Conservation (phyloP, 2,888 invertebrate species). For the Phortica okadai region DNA sequence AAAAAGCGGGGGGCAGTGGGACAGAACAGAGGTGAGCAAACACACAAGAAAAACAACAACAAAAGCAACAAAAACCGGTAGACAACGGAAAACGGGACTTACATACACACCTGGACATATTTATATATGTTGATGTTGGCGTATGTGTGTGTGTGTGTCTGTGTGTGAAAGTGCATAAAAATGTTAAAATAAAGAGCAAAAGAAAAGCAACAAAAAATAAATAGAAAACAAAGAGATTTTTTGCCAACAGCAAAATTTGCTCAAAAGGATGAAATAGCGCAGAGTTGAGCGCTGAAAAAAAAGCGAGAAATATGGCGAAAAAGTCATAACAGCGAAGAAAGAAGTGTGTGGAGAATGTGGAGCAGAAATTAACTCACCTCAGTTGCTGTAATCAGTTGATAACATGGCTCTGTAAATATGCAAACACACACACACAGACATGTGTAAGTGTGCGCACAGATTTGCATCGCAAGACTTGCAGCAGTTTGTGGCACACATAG, state of each 20-base stretch:
- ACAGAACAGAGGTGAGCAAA: slow-evolving; percentile 43
- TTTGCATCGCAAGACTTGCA: slow-evolving; percentile 11
- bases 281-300: background rate
- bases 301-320: background rate
- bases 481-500: background rate
- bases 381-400: slow-evolving; percentile 50
- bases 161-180: slow-evolving; percentile 48
- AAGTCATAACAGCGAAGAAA: slow-evolving; percentile 7
- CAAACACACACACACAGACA: slow-evolving; percentile 6
- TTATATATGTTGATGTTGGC: slow-evolving; percentile 1
- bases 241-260: slow-evolving; percentile 49
- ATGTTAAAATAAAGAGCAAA: slow-evolving; percentile 44
- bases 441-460: background rate
- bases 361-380: slow-evolving; percentile 50
- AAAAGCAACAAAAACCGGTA: slow-evolving; percentile 47
- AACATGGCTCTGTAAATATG: slow-evolving; percentile 34
- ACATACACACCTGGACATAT: background rate
- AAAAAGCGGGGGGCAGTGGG: background rate
- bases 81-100: slow-evolving; percentile 32
- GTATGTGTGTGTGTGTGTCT: slow-evolving; percentile 32
- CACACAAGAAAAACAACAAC: slow-evolving; percentile 38
- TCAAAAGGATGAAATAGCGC: background rate
- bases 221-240: slow-evolving; percentile 36
- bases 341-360: slow-evolving; percentile 22
- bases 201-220: slow-evolving; percentile 23